Percentiles rank a stretch among this genome's conserved stretches.
Evolutionary conservation across 2,113 vertebrate species (phyloP).

Genomic region (Elaphurus davidianus): DNA sequence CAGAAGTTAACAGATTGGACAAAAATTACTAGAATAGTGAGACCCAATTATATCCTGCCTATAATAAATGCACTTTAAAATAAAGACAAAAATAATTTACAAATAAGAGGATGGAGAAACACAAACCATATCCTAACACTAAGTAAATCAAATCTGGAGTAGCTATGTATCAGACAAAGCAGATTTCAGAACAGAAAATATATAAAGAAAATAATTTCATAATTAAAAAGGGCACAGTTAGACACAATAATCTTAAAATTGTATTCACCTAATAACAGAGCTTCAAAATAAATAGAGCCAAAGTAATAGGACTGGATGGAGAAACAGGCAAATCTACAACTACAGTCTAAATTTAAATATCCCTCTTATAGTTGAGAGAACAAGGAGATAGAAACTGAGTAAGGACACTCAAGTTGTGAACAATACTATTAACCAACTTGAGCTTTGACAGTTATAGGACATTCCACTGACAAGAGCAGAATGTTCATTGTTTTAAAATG

Average conservation of each 20-base stretch:
- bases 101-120: background rate
- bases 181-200: background rate
- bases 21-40: background rate
- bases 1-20: background rate
- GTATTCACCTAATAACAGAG: background rate
- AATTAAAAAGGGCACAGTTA: background rate
- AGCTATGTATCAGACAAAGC: background rate
- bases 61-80: background rate
- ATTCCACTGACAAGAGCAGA: background rate
- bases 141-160: background rate
- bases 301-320: background rate
- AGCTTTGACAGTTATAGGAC: background rate
- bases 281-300: background rate
- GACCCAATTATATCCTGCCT: background rate
- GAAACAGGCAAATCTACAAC: background rate
- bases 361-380: background rate
- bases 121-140: background rate
- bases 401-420: background rate
- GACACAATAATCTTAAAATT: background rate
- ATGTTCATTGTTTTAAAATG: background rate
- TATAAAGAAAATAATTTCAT: background rate
- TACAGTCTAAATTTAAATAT: background rate
- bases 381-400: background rate
- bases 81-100: background rate
- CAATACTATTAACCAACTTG: background rate